Evolutionary conservation across 2,888 invertebrate genomes (phyloP).

Genomic region (Alentia gelatinosa): DNA sequence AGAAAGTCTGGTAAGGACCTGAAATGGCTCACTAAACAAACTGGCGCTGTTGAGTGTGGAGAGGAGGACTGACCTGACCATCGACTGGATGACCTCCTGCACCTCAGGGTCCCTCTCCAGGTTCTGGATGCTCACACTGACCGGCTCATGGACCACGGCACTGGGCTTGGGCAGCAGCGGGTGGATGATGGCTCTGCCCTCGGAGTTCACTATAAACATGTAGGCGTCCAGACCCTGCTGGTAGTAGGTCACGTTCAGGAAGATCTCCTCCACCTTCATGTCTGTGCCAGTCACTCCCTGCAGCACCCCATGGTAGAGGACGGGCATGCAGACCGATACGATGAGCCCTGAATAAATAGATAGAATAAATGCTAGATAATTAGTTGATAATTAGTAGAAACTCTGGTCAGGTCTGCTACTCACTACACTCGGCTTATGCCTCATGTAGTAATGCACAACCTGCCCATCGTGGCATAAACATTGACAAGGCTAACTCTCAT

Average conservation of each 20-base stretch:
- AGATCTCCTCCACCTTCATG: not conserved
- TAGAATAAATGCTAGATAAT: no score
- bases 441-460: no score
- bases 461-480: no score
- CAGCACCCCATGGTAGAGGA: not conserved
- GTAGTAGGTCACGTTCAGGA: not conserved
- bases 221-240: not conserved
- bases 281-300: not conserved
- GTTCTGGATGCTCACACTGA: not conserved
- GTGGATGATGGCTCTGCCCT: not conserved
- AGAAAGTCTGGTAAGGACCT: no score
- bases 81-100: not conserved
- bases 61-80: not conserved
- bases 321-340: not conserved
- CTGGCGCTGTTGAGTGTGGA: no score
- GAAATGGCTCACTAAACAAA: no score
- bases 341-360: no score
- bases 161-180: not conserved
- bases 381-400: no score
- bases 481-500: no score
- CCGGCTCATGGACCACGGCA: not conserved
- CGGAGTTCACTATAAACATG: not conserved
- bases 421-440: no score
- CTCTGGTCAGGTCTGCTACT: no score
- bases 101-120: not conserved